Percentiles rank a stretch among this genome's conserved stretches.
Conservation (phyloP, 2,113 vertebrate species). For the Pterocles orientalis region DNA sequence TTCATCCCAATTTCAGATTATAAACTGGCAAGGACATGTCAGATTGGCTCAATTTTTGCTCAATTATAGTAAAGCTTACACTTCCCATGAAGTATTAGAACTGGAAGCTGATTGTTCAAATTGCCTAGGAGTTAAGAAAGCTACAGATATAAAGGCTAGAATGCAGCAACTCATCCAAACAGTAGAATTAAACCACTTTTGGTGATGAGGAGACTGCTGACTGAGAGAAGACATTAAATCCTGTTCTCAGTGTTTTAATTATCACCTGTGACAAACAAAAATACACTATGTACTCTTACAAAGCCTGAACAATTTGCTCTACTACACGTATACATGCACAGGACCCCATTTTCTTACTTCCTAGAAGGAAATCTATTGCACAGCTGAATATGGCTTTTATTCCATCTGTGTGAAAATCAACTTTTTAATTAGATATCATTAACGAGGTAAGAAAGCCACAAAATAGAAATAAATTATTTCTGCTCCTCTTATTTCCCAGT, state of each 20-base stretch:
- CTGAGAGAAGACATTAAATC: not conserved
- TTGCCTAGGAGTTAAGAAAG: not conserved
- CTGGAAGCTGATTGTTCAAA: not conserved
- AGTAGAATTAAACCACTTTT: not conserved
- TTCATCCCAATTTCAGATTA: not conserved
- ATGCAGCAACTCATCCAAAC: not conserved
- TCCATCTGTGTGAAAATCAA: not conserved
- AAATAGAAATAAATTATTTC: not conserved
- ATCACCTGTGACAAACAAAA: not conserved
- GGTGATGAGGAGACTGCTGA: not conserved
- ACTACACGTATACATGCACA: rapidly evolving
- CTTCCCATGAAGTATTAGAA: not conserved
- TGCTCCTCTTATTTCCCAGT: not conserved
- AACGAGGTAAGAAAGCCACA: not conserved
- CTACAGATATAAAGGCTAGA: not conserved
- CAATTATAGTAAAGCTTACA: not conserved
- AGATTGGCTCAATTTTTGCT: not conserved
- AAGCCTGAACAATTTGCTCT: not conserved
- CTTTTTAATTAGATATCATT: not conserved
- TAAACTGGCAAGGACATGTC: rapidly evolving
- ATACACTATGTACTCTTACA: not conserved
- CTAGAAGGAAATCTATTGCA: not conserved
- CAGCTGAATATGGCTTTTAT: not conserved
- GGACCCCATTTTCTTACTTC: not conserved
- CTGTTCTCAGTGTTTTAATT: not conserved